Percentiles rank a stretch among this genome's conserved stretches.
Evolutionary conservation across 1,140 invertebrate genomes (phyloP).

Genomic region (Sitobion miscanthi): DNA sequence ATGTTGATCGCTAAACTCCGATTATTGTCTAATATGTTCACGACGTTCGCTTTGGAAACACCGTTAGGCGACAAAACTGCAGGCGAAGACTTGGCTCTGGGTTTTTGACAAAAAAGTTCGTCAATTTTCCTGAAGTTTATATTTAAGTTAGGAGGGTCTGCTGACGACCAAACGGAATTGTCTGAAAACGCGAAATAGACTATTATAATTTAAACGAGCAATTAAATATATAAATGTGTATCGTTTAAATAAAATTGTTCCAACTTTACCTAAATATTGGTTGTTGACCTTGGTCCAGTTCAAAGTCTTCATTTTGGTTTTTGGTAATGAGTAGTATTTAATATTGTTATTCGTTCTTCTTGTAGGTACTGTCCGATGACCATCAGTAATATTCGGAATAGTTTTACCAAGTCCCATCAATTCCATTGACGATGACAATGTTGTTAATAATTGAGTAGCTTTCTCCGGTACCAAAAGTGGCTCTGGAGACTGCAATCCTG

Average conservation of each 20-base stretch:
- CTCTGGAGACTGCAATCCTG: background rate
- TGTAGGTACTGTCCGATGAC: constrained; percentile 57
- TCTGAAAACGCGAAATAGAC: constrained; percentile 56
- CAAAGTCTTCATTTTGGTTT: constrained; percentile 63
- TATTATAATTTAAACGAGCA: background rate
- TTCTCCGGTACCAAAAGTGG: background rate
- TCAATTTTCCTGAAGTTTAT: constrained; percentile 62
- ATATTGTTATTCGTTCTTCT: constrained; percentile 51
- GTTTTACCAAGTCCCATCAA: constrained; percentile 23
- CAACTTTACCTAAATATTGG: constrained; percentile 59
- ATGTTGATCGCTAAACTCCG: constrained; percentile 70
- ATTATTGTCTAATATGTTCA: constrained; percentile 65
- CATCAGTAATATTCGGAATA: constrained; percentile 56
- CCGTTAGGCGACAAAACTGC: background rate
- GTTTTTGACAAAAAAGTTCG: constrained; percentile 63
- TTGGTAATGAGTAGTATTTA: constrained; percentile 61
- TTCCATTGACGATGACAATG: constrained; percentile 35
- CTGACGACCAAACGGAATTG: constrained; percentile 61
- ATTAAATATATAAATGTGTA: background rate
- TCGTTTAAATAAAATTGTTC: background rate
- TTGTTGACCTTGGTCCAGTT: constrained; percentile 64
- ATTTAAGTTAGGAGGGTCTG: constrained; percentile 59
- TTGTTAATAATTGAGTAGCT: constrained; percentile 58
- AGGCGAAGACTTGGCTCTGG: constrained; percentile 50
- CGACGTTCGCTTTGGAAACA: constrained; percentile 46